Base-by-base conservation (phyloP, 2,888 invertebrate genomes). In the Glaucopsyche alexis region DNA sequence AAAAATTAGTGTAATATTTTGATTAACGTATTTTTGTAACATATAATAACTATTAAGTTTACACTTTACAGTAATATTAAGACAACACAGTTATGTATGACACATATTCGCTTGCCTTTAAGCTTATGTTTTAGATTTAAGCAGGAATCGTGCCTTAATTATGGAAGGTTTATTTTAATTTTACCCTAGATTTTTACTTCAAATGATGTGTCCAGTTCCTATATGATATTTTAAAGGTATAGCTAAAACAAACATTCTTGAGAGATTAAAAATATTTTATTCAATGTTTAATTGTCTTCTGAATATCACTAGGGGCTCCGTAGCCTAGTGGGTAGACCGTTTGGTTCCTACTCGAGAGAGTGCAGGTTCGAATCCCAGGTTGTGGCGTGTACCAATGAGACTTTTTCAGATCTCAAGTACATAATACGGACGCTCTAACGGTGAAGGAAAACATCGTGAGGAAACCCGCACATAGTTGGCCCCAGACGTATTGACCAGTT, bases 81-180 rank as follows among this genome's bases (percentile, higher is more conserved):
- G 60, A 60, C 60, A 38, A 60, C 16, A 66, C 66, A 42, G 66
- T 66, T 42, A 66, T 66, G 66, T 66, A 66, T 66, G 66, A 66
- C 40, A 66, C 40, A 42, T 66, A 16, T 66, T 66, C 40, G 66
- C 66, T 66, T 66, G 66, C 66, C 66, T 66, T 40, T 66, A 66
- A 66, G 66, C 66, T 66, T 60, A 60, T 60, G 60, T 60, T 55
- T 29, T 66, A 66, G 66, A 42, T 40, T 66, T 66, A 66, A 66
- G 66, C 60, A 60, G 60, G 60, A 60, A 60, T 60, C 60, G 60
- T 38, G 60, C 60, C 60, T 60, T 60, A 29, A 13, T 60, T 38
- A 60, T 60, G 38, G 29, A 60, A 60, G 60, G 60, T 38, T 60
- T 60, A 38, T 60, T 60, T 60, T 60, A 14, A 55, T 19, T 11